Base-by-base conservation (phyloP, 2,888 invertebrate species). In the Octonoba sinensis region DNA sequence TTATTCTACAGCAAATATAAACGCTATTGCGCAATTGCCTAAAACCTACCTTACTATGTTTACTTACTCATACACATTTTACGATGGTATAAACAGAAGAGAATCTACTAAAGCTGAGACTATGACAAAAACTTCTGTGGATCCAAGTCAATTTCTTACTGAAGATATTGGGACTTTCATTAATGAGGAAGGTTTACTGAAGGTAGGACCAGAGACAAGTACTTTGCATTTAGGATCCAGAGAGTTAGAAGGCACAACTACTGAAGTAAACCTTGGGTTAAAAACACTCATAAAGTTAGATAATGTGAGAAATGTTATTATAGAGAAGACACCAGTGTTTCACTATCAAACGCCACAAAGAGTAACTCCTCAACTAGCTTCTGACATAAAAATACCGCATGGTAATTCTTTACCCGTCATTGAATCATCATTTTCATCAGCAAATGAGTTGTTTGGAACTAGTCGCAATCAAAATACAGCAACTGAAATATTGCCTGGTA, bases 41-140 rank as follows among this genome's bases (percentile, higher is more conserved):
- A 85, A 85, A 64, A 84, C 85, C 11, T 82, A 83, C 65, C 54
- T 84, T 16, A 85, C 85, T 8, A 59, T 83, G 62, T 85, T 78
- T 20, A 85, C 85, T 13, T 86, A 86, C 67, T 85, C 79, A 57
- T 86, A 86, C 46, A 86, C 86, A 36, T 78, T 86, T 71, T 84
- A 82, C 62, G 85, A 85, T 67, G 83, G 84, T 13, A n/a, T 56
- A 24, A 84, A 75, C 22, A 84, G 75, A 44, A 69, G 84, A 65
- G 54, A 84, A 51, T 84, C 85, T 12, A 84, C 84, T 8, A 77
- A 85, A 62, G 76, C 84, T 20, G 86, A 86, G 70, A 84, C 81
- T 13, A 73, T 81, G 22, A 84, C 85, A 11, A 82, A 82, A 22
- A 60, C 82, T n/a, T 75, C 60, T 20, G 15, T 78, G 12, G 70